Evolutionary conservation across 2,888 invertebrate genomes (phyloP).

Genomic region (Plebejus anna): DNA sequence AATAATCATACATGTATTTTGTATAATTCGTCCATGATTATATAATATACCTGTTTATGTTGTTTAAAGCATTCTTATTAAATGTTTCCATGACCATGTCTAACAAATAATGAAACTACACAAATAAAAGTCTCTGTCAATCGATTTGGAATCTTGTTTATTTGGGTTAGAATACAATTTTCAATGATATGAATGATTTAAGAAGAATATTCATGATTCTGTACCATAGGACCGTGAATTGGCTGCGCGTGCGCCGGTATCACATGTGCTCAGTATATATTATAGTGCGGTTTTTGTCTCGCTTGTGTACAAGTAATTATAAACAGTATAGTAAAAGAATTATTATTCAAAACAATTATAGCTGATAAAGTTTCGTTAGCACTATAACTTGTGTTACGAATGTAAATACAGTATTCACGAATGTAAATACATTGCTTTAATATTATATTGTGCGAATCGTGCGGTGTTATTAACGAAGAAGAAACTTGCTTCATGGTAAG

Average conservation of each 20-base stretch:
- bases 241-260: background rate
- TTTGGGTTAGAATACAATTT: background rate
- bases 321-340: no score
- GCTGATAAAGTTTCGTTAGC: background rate
- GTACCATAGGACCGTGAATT: background rate
- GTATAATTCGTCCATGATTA: no score
- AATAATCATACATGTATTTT: no score
- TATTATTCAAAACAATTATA: background rate
- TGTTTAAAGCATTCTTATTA: background rate
- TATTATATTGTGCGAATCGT: no score
- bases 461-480: no score
- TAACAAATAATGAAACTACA: background rate
- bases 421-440: no score
- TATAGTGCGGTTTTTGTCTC: background rate
- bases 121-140: background rate
- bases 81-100: background rate
- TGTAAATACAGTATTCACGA: no score
- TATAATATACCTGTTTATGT: no score
- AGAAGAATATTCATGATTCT: no score
- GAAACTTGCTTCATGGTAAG: no score
- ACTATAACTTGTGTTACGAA: background rate
- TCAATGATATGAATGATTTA: background rate
- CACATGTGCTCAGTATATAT: background rate
- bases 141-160: background rate
- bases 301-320: background rate